These are phyloP conservation scores for Aselliscus stoliczkanus DNA, from an alignment of 2,797 vertebrate species.

Conservation along the genomic window DNA sequence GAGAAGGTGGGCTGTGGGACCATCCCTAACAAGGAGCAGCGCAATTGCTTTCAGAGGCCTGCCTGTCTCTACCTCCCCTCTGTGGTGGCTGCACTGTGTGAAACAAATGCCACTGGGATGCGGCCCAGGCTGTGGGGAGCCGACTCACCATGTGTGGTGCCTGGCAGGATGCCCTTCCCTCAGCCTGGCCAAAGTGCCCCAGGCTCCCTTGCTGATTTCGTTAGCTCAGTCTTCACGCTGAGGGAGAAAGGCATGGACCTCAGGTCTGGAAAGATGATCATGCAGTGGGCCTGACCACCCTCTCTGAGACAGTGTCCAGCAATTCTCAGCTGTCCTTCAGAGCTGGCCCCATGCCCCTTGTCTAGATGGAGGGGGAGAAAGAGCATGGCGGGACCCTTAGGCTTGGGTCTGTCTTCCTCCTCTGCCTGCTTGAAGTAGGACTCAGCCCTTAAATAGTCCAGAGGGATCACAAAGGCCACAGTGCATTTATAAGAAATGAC, in stretches of 20 bases:
- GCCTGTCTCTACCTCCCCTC: neutral
- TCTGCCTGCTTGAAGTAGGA: neutral
- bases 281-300: neutral
- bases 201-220: slow-evolving; percentile 23
- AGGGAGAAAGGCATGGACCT: neutral
- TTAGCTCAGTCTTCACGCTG: neutral
- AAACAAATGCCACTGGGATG: neutral
- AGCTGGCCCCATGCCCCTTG: neutral
- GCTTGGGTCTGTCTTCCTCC: neutral
- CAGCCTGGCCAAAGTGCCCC: neutral
- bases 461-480: neutral
- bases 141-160: neutral
- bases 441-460: neutral
- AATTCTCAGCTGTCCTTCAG: neutral
- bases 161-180: slow-evolving; percentile 7
- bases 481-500: neutral
- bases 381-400: neutral
- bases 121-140: neutral
- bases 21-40: slow-evolving; percentile 11
- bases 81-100: neutral
- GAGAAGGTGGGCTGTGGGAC: neutral
- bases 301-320: neutral
- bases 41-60: neutral
- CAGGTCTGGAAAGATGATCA: neutral
- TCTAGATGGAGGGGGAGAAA: neutral